Evolutionary conservation across 2,797 vertebrate genomes (phyloP).

Genomic region (Syngnathus acus): DNA sequence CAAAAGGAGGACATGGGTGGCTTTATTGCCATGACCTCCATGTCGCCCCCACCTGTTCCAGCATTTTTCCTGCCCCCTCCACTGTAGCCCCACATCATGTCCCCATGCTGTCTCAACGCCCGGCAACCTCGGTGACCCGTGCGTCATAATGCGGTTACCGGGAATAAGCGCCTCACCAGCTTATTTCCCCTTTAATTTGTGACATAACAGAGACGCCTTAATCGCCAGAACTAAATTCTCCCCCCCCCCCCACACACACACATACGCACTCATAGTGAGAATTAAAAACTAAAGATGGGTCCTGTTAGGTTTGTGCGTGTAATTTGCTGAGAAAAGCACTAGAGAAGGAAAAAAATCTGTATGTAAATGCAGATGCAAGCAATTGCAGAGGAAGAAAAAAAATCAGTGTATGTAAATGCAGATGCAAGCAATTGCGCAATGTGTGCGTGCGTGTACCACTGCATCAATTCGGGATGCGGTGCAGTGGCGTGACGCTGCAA

Average conservation of each 20-base stretch:
- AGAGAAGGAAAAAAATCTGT: not conserved
- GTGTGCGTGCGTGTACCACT: constrained; percentile 13
- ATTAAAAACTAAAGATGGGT: constrained; percentile 24
- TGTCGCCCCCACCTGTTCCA: constrained; percentile 29
- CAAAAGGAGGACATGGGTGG: not conserved
- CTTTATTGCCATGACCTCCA: constrained; percentile 7
- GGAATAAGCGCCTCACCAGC: constrained; percentile 63
- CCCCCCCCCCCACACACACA: constrained; percentile 3
- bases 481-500: constrained; percentile 7
- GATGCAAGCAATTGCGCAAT: constrained; percentile 43
- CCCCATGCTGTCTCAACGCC: constrained; percentile 30
- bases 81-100: not conserved
- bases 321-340: not conserved
- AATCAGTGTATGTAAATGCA: constrained; percentile 7
- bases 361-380: constrained; percentile 8
- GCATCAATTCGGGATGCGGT: constrained; percentile 10
- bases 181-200: constrained; percentile 64
- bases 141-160: constrained; percentile 81
- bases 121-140: constrained; percentile 53
- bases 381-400: constrained; percentile 28
- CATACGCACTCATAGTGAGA: constrained; percentile 6
- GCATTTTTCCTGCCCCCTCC: not conserved
- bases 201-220: constrained; percentile 59
- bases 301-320: not conserved
- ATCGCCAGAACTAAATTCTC: constrained; percentile 26